Evolutionary conservation across 1,140 invertebrate species (phyloP).

Genomic region (Drosophila funebris): DNA sequence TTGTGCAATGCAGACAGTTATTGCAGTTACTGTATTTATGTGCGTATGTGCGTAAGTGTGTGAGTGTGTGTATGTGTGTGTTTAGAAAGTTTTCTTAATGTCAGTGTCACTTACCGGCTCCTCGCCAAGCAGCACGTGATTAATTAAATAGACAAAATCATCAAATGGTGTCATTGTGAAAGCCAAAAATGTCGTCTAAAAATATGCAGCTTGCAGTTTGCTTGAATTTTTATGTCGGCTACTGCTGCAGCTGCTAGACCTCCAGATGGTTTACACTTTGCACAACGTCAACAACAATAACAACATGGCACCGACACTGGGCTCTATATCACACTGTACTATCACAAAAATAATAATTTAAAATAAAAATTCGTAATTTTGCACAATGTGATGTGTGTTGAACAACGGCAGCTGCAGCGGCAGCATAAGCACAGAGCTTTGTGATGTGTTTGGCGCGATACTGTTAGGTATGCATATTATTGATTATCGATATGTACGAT

Average conservation of each 20-base stretch:
- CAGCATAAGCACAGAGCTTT: constrained; percentile 24
- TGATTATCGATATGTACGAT: not conserved
- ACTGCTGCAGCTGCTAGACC: constrained; percentile 2
- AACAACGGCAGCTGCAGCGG: constrained; percentile 27
- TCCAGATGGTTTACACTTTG: not conserved
- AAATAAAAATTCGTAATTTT: constrained; percentile 29
- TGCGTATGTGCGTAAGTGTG: not conserved
- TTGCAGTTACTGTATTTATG: constrained; percentile 3
- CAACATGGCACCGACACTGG: constrained; percentile 11
- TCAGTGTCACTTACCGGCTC: constrained; percentile 85
- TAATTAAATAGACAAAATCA: constrained; percentile 86
- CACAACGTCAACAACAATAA: constrained; percentile 6
- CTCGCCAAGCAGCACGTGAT: constrained; percentile 86
- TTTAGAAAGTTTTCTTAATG: not conserved
- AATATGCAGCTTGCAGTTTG: constrained; percentile 32
- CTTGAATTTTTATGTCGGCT: constrained; percentile 3
- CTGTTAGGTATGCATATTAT: not conserved
- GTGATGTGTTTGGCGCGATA: constrained; percentile 25
- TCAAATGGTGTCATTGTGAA: constrained; percentile 86
- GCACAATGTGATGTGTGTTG: constrained; percentile 9
- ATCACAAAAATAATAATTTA: constrained; percentile 27
- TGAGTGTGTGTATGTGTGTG: not conserved
- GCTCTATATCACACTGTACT: not conserved
- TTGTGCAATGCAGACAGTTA: not conserved
- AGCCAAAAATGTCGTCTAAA: constrained; percentile 1